A percentile compares a stretch with the other conserved stretches of the same genome.
Evolutionary conservation across 2,797 vertebrate species (phyloP).

Genomic region (Liparis tanakae): DNA sequence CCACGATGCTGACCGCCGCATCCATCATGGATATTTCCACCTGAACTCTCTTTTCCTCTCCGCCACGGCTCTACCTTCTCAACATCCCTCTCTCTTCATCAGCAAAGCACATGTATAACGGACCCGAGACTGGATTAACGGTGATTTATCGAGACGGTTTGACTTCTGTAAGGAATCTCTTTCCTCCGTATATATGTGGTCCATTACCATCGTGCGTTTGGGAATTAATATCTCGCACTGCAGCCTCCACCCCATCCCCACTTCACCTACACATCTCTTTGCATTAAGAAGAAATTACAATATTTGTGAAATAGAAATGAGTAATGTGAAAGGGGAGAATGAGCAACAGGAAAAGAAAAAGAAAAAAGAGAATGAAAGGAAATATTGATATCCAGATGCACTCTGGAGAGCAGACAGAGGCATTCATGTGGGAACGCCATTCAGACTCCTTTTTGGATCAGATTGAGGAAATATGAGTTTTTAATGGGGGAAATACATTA

Average conservation of each 20-base stretch:
- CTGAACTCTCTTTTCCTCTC: not conserved
- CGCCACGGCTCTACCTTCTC: slow-evolving; percentile 4
- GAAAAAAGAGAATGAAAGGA: not conserved
- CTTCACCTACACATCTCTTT: not conserved
- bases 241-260: not conserved
- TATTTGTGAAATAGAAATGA: slow-evolving; percentile 18
- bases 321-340: not conserved
- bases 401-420: slow-evolving; percentile 13
- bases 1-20: slow-evolving; percentile 13
- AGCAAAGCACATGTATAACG: slow-evolving; percentile 51
- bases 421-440: slow-evolving; percentile 7
- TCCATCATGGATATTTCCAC: slow-evolving; percentile 12
- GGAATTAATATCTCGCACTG: not conserved
- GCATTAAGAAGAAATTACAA: slow-evolving; percentile 1
- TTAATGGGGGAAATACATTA: slow-evolving; percentile 1
- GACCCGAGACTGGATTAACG: slow-evolving; percentile 50
- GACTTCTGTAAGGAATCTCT: slow-evolving; percentile 10
- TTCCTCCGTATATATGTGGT: slow-evolving; percentile 14
- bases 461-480: slow-evolving; percentile 11
- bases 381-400: slow-evolving; percentile 17
- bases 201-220: slow-evolving; percentile 26
- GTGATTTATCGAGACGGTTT: slow-evolving; percentile 49
- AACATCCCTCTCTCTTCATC: slow-evolving; percentile 2
- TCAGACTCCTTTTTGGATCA: not conserved
- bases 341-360: not conserved